Evolutionary conservation across 2,113 vertebrate species (phyloP).

Genomic region (Myotis yumanensis): DNA sequence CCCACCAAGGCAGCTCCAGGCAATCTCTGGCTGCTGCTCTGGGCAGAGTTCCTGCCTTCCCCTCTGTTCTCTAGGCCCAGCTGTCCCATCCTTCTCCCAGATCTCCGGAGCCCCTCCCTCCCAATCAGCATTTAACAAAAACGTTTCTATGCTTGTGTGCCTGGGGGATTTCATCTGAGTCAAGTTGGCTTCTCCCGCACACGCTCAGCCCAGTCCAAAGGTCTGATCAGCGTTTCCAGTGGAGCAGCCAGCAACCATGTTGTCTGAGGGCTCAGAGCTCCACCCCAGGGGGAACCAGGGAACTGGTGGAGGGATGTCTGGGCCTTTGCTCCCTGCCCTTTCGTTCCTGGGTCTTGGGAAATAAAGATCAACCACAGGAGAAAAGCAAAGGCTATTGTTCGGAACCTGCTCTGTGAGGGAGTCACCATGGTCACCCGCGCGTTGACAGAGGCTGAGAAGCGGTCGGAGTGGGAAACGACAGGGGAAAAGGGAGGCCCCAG

Average conservation of each 20-base stretch:
- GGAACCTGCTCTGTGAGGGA: not conserved
- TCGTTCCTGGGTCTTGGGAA: not conserved
- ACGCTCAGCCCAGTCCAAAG: constrained; percentile 56
- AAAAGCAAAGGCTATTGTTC: not conserved
- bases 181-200: constrained; percentile 29
- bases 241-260: not conserved
- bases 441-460: not conserved
- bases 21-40: not conserved
- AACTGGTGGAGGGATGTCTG: not conserved
- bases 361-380: not conserved
- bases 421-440: not conserved
- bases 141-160: constrained; percentile 68
- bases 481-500: not conserved
- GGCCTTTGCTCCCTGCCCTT: not conserved
- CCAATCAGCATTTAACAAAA: constrained; percentile 58
- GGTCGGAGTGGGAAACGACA: too few species aligned
- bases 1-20: not conserved
- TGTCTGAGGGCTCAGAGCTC: constrained; percentile 38
- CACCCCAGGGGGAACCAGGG: not conserved
- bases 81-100: not conserved
- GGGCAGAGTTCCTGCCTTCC: not conserved
- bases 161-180: constrained; percentile 54
- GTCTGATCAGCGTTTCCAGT: constrained; percentile 68
- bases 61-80: not conserved
- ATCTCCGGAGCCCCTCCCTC: constrained; percentile 46